Base-by-base conservation (phyloP, 2,797 vertebrate species). In the Gila robusta region DNA sequence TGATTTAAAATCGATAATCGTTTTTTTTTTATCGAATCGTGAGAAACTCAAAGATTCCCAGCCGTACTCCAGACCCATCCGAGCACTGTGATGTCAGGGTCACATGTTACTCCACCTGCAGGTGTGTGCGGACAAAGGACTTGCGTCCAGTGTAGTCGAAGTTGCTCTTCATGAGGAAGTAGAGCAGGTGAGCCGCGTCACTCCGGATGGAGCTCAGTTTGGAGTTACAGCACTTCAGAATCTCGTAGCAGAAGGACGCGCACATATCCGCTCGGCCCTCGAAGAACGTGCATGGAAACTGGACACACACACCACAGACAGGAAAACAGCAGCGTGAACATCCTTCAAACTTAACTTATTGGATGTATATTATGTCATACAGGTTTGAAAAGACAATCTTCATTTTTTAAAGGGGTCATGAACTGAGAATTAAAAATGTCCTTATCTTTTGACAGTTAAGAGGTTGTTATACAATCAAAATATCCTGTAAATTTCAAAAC, bases 151-250 rank as follows among this genome's bases (percentile, higher is more conserved):
- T 99, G 94, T 98, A 99, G 93, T 99, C 98, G 6, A 99, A 99
- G 94, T 99, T 99, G 93, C 98, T 99, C 91, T 97, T 97, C 98
- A 99, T 99, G 87, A 99, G 95, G 92, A 99, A 99, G 91, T 99
- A 99, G 32, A 99, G 96, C 71, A 99, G 95, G 81, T 98, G 97
- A 0, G 98, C 98, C 0, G 98, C 97, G 16, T 99, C 98, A 0
- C 95, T 97, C 72, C 98, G 95, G 89, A 99, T 98, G 88, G 97
- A 98, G 94, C 98, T 97, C 89, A 99, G 95, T 90, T 99, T 99
- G 92, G 98, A 98, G 94, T 99, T 99, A 72, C 98, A 99, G 81
- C 97, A 99, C 91, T 99, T 99, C 85, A 99, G 95, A 87, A 97
- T 97, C 95, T 99, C 98, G 0, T 98, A 99, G 94, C 98, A 99